A percentile compares a stretch with the other conserved stretches of the same genome.
phyloP scores from a whole-genome alignment of 2,797 vertebrate genomes.

The Helicolenus hilgendorfi region DNA sequence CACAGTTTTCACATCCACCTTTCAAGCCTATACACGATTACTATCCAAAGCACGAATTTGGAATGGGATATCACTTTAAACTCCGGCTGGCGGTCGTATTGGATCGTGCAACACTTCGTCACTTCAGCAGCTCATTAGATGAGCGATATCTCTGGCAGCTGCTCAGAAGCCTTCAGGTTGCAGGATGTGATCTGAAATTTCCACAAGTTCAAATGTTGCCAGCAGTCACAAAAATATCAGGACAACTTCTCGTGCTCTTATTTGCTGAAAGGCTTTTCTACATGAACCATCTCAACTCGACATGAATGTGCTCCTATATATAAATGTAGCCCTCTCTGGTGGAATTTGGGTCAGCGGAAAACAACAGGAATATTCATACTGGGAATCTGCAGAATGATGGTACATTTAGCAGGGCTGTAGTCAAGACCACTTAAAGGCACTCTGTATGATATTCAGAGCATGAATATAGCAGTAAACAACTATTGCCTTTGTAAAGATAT shows the following conservation, averaged over 20 bases:
- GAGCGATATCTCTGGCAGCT: not conserved
- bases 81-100: not conserved
- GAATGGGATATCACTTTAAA: not conserved
- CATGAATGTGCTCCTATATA: not conserved
- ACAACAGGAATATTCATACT: not conserved
- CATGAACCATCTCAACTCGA: not conserved
- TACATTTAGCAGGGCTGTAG: not conserved
- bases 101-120: not conserved
- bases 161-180: slow-evolving; percentile 8
- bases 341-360: not conserved
- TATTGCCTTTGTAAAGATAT: too few relatives aligned
- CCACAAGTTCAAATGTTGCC: not conserved
- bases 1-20: not conserved
- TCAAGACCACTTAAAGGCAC: not conserved
- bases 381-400: not conserved
- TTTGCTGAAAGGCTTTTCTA: not conserved
- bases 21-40: not conserved
- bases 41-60: not conserved
- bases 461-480: too few relatives aligned
- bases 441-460: too few relatives aligned
- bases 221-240: not conserved
- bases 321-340: not conserved
- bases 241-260: not conserved
- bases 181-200: slow-evolving; percentile 25
- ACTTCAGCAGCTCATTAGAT: slow-evolving; percentile 7